Conservation (phyloP, 1,140 invertebrate species). For the Ceratosolen solmsi region DNA sequence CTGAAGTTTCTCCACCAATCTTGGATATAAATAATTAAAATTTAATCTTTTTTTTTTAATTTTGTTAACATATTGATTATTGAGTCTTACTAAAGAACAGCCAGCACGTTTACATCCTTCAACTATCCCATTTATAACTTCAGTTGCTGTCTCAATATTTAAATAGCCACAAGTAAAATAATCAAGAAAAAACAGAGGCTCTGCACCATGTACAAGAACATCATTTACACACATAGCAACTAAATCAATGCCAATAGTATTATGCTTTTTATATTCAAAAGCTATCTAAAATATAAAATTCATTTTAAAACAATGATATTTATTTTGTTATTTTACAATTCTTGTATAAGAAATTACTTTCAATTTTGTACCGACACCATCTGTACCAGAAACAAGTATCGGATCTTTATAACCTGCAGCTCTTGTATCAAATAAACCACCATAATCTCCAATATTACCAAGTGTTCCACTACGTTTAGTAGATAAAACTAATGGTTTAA, state of each 20-base stretch:
- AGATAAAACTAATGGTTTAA: constrained; percentile 83
- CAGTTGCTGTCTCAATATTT: constrained; percentile 82
- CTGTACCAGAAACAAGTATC: constrained; percentile 93
- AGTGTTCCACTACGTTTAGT: constrained; percentile 83
- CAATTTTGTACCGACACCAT: constrained; percentile 97
- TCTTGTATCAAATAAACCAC: constrained; percentile 90
- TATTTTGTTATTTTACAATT: constrained; percentile 19
- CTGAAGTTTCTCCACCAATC: constrained; percentile 93
- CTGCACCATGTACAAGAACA: constrained; percentile 93
- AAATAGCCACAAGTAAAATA: constrained; percentile 95
- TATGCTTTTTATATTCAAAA: constrained; percentile 83
- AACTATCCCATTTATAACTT: constrained; percentile 89
- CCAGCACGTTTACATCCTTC: constrained; percentile 89
- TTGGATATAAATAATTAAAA: constrained; percentile 52
- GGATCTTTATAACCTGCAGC: constrained; percentile 83
- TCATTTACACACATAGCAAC: constrained; percentile 99
- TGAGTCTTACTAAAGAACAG: constrained; percentile 84
- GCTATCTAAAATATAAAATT: constrained; percentile 80
- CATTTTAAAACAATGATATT: constrained; percentile 14
- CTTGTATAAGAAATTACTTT: constrained; percentile 77
- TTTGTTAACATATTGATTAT: background rate
- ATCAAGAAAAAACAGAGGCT: constrained; percentile 96
- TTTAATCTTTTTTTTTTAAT: background rate
- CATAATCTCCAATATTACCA: constrained; percentile 92
- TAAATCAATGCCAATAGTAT: constrained; percentile 93